phyloP scores from a whole-genome alignment of 2,113 vertebrate species.

The Strix aluco region DNA sequence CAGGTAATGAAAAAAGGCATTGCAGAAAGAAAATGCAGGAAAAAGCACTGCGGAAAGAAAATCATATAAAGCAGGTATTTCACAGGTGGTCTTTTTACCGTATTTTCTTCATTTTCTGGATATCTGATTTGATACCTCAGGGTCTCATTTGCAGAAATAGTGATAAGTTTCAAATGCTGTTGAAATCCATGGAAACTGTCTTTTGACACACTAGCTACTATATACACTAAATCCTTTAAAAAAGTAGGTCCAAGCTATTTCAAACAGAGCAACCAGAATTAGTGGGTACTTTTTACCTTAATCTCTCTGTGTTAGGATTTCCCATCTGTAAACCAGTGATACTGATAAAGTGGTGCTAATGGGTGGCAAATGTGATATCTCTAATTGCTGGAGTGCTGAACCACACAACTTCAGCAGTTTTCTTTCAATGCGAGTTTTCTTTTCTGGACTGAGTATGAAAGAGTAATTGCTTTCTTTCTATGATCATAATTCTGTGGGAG shows the following conservation, averaged over 20 bases:
- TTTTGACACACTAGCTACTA: background rate
- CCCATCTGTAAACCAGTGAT: background rate
- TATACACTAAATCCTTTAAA: background rate
- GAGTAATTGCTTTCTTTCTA: conserved; percentile 34
- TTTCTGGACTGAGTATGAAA: background rate
- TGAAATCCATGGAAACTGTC: conserved; percentile 4
- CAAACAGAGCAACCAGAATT: background rate
- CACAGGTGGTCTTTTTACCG: background rate
- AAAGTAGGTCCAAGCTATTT: background rate
- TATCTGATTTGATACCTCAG: conserved; percentile 5
- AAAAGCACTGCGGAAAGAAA: background rate
- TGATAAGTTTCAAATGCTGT: background rate
- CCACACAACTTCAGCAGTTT: conserved; percentile 8
- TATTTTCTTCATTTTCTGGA: conserved; percentile 18
- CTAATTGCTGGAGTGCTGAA: background rate
- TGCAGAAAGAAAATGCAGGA: background rate
- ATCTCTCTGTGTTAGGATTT: background rate
- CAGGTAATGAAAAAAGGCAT: background rate
- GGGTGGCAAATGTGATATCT: background rate
- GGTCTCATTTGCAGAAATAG: background rate
- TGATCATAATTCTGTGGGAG: conserved; percentile 1
- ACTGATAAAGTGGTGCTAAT: background rate
- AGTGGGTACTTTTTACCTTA: background rate
- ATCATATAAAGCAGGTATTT: background rate
- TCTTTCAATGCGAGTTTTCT: conserved; percentile 8